These are phyloP conservation scores for Orchestes rusci DNA, from an alignment of 2,888 invertebrate genomes.

Conservation along the genomic window DNA sequence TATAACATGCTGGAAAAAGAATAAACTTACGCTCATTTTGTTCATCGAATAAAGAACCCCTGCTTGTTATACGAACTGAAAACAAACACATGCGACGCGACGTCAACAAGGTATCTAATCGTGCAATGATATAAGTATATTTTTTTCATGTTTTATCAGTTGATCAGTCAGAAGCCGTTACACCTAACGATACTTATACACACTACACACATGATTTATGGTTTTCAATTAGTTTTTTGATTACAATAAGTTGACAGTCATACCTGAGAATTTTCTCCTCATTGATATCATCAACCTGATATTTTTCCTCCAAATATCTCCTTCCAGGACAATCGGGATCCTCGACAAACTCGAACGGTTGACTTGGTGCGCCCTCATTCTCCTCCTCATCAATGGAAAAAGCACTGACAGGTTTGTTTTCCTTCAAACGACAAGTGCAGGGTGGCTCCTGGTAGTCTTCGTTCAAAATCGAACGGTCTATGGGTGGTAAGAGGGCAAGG, in stretches of 20 bases:
- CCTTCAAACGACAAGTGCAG: conserved; percentile 38
- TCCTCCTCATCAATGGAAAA: conserved; percentile 36
- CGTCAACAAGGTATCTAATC: no score
- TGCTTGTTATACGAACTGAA: no score
- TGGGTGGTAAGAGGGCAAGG: conserved; percentile 57
- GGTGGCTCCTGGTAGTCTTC: conserved; percentile 29
- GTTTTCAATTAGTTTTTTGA: not conserved
- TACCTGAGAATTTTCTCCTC: conserved; percentile 44
- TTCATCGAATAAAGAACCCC: no score
- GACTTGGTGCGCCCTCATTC: conserved; percentile 27
- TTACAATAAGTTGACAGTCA: not conserved
- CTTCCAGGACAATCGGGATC: conserved; percentile 51
- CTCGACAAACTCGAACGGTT: conserved; percentile 46
- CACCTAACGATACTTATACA: no score
- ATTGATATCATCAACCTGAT: conserved; percentile 45
- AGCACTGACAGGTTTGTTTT: conserved; percentile 32
- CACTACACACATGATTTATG: no score
- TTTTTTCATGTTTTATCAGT: no score
- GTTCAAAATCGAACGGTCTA: conserved; percentile 45
- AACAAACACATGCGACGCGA: no score
- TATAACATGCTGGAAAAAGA: no score
- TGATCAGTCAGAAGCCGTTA: no score
- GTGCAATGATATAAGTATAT: no score
- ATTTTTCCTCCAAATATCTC: conserved; percentile 46
- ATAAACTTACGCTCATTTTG: no score